Base-by-base conservation (phyloP, 2,888 invertebrate genomes). In the Melolontha melolontha region DNA sequence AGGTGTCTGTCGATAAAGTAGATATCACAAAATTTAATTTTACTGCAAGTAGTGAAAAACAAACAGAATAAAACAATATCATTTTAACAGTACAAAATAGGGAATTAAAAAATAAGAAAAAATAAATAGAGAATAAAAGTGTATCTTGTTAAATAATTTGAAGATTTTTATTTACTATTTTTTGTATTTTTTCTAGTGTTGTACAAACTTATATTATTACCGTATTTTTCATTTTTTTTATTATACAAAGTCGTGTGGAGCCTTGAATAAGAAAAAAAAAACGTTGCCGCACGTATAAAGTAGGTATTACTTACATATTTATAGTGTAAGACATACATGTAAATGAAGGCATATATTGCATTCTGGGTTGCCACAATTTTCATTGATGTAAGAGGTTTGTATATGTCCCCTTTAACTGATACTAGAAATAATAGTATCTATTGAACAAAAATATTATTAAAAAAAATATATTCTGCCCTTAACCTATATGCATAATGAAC, bases 121-220 rank as follows among this genome's bases (percentile, higher is more conserved):
- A 22, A 22, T 22, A 22, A 22, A 16, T 14, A 16, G 49, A 59
- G n/a, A 59, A 66, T 12, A 66, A 54, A 50, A 55, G 57, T 50
- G 57, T 57, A 49, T 34, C 17, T 49, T 66, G 66, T 66, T 59
- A 66, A 66, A 66, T 34, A 50, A 66, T 66, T 57, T 57, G 14
- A 57, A 55, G 66, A 49, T 66, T 66, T 34, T 66, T 57, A 57
- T 66, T 66, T 39, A 27, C 50, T 66, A 50, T 57, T 34, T 64
- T 41, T 49, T 41, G 27, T 65, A 8, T 52, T 52, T 41, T 41
- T 47, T 55, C 55, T 54, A 64, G 71, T 67, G 17, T 54, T 59
- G 70, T 70, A 71, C 66, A 71, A 71, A 71, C 64, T 70, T 70
- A 65, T 62, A 49, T 51, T 47, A 68, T n/a, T 47, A 59, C 66